These are phyloP conservation scores for Phocides pigmalion DNA, from an alignment of 1,140 invertebrate species.

Conservation along the genomic window DNA sequence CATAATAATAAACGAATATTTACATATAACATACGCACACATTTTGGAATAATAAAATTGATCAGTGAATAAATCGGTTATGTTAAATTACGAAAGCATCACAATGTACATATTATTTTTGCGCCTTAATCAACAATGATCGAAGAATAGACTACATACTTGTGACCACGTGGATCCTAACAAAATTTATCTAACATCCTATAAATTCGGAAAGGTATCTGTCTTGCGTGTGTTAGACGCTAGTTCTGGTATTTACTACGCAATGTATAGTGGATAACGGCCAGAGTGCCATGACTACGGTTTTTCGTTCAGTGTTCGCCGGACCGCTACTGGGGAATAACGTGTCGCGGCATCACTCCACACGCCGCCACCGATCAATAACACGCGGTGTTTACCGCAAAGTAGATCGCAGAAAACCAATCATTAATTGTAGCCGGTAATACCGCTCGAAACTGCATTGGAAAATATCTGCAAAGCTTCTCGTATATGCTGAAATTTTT, in stretches of 20 bases:
- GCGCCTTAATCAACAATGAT: no score
- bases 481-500: slow-evolving; percentile 65
- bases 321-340: slow-evolving; percentile 48
- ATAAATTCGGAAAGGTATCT: no score
- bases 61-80: no score
- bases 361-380: slow-evolving; percentile 38
- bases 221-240: slow-evolving; percentile 3
- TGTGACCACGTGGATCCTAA: no score
- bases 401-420: no score
- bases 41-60: no score
- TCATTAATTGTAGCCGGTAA: not conserved
- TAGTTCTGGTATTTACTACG: slow-evolving; percentile 25
- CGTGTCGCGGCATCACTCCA: slow-evolving; percentile 64
- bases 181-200: no score
- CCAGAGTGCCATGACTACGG: slow-evolving; percentile 18
- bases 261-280: slow-evolving; percentile 26
- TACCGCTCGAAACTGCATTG: slow-evolving; percentile 14
- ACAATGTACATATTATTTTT: no score
- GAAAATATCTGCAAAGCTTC: slow-evolving; percentile 19
- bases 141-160: no score
- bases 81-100: no score
- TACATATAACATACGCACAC: no score
- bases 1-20: no score
- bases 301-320: slow-evolving; percentile 58
- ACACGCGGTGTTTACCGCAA: slow-evolving; percentile 38